A percentile compares a stretch with the other conserved stretches of the same genome.
Evolutionary conservation across 1,140 invertebrate species (phyloP).

Genomic region (Aphelinus atriplicis): DNA sequence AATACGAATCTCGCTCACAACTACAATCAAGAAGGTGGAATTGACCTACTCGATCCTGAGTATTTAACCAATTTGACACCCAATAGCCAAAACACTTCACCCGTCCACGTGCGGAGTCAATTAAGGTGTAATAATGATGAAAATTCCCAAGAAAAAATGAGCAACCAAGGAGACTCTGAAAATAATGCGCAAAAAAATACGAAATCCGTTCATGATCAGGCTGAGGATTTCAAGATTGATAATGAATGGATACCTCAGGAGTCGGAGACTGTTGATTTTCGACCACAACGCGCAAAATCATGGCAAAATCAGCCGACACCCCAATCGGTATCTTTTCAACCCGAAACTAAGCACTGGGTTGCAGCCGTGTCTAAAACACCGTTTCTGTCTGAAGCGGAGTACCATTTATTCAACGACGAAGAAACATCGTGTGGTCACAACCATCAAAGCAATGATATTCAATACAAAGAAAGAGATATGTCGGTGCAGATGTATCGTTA

Average conservation of each 20-base stretch:
- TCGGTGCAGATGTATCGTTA: slow-evolving; percentile 56
- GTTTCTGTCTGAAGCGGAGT: background rate
- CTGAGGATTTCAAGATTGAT: too few species aligned
- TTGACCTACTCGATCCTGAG: background rate
- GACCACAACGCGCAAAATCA: too few species aligned
- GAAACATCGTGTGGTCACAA: background rate
- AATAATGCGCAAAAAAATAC: too few species aligned
- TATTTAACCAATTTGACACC: background rate
- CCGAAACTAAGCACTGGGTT: background rate
- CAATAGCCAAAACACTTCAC: background rate
- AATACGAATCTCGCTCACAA: slow-evolving; percentile 44
- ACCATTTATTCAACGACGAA: background rate
- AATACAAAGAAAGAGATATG: slow-evolving; percentile 30
- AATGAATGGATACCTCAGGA: too few species aligned
- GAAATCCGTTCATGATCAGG: too few species aligned
- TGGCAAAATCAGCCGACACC: too few species aligned
- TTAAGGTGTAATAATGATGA: too few species aligned
- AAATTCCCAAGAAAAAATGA: too few species aligned
- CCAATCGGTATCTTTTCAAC: too few species aligned
- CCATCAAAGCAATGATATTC: slow-evolving; percentile 2
- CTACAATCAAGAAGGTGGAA: background rate
- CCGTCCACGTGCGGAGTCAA: background rate
- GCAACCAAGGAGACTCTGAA: too few species aligned
- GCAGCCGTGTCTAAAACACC: background rate
- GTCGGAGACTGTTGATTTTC: too few species aligned